Percentiles rank a stretch among this genome's conserved stretches.
phyloP scores from a whole-genome alignment of 2,797 vertebrate genomes.

The Platalea minor region DNA sequence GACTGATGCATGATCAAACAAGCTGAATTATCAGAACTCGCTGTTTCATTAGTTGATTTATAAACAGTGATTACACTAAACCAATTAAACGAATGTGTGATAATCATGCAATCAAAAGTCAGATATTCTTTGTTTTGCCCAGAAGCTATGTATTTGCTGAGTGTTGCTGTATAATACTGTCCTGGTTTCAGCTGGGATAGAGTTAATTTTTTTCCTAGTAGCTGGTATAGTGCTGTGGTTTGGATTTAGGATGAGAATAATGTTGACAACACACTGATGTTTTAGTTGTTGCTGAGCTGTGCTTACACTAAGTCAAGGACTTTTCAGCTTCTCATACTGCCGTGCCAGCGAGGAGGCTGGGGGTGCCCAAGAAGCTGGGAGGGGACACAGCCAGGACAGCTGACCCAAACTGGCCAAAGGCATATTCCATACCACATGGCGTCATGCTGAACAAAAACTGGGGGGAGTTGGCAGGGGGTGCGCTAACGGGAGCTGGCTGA shows the following conservation, averaged over 20 bases:
- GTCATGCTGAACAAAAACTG: too few species aligned
- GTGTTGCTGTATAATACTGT: neutral
- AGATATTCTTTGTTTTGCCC: neutral
- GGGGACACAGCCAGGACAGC: neutral
- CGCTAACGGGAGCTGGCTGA: too few species aligned
- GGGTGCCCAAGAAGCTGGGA: neutral
- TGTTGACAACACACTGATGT: neutral
- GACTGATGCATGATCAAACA: neutral
- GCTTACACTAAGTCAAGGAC: neutral
- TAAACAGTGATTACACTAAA: neutral
- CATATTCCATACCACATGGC: too few species aligned
- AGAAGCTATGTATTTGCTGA: neutral
- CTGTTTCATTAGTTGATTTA: neutral
- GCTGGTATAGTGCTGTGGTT: neutral
- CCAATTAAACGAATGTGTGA: neutral
- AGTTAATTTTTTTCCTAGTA: neutral
- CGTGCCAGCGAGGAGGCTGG: neutral
- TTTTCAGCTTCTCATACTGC: neutral
- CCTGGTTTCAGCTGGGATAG: neutral
- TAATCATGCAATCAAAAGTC: neutral
- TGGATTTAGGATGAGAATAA: neutral
- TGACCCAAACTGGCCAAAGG: neutral
- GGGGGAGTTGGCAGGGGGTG: too few species aligned
- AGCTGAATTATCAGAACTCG: neutral
- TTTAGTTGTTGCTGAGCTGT: neutral